Evolutionary conservation across 2,113 vertebrate genomes (phyloP), one percentile per base, ranked within the genome.

Genomic region (Pogonocichla stellata): DNA sequence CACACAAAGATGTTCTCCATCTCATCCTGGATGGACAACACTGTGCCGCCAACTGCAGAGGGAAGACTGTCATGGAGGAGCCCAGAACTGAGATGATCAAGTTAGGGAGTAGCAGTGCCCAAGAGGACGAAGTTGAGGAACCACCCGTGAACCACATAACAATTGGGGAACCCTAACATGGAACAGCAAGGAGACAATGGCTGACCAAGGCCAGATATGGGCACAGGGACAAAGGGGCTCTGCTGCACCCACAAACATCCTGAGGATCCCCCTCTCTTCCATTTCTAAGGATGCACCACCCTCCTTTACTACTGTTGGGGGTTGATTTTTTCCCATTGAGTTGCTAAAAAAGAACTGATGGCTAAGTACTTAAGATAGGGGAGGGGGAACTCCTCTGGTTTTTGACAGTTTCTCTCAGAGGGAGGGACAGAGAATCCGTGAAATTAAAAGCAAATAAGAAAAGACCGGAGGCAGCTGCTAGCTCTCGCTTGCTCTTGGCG

Each of bases 21-120:
- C 95, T 99, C 99, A 20, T 99, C 99, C 94, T 98, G 95, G 90
- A 99, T 99, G 50, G 99, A 99, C 87, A 99, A 97, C 80, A 99
- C 98, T 0, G 98, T 96, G 19, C 99, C 98, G 9, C 99, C 99
- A 57, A 97, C 99, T 99, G 95, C 8, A n/a, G 75, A 89, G 57
- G 14, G 40, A 90, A 74, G 54, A 86, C 20, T 5, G 22, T 71
- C 51, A 91, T 25, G 26, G 45, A 74, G 47, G 45, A 74, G n/a
- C 36, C 34, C 56, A 58, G 64, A 78, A 45, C 56, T 70, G 4
- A 2, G 23, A 57, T 26, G 42, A 77, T 0, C 9, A 50, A 93
- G 36, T 74, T 60, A 3, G 1, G 50, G 19, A 78, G 34, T n/a
- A 86, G 50, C 50, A 74, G 61, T 6, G 29, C 18, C 29, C 5